Base-by-base conservation (phyloP, 2,888 invertebrate genomes). In the Phyto melanocephala region DNA sequence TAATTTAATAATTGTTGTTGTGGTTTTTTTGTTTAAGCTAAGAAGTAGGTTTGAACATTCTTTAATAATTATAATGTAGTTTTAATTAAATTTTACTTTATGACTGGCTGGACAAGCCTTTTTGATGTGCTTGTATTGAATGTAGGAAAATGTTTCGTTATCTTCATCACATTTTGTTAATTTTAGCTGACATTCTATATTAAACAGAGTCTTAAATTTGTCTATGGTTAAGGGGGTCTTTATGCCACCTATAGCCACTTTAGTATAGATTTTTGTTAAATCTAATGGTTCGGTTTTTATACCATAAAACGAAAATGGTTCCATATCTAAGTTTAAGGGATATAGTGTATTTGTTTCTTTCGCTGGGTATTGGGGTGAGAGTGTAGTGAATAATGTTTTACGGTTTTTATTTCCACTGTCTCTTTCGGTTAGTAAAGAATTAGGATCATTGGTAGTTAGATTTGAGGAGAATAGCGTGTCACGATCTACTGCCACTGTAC, bases 31-130 rank as follows among this genome's bases (percentile, higher is more conserved):
- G n/a, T 33, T 22, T 17, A 7, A 15, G 15, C 11, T 22, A 11
- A 24, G 65, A 42, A 58, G 42, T 71, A 65, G 58, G 71, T 71
- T 75, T 47, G 20, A 72, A 78, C 63, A 42, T 78, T 15, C 5
- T 40, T 42, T 33, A 50, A 13, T 10, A 33, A 28, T 0, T 42
- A 33, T 60, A 4, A 11, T 15, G 20, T 40, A 60, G 7, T 17
- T 37, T 84, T 71, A 83, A 33, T 62, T 50, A 78, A 70, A 83
- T 45, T 71, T 83, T 28, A 76, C 76, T 72, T 87, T 87, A 35
- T 86, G 84, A 60, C 87, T 87, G 13, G 86, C 86, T 40, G 87
- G 87, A 75, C 87, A 87, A 2, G 87, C 86, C 58, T 85, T 86
- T 24, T 76, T 85, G 20, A 81, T 52, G 58, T 85, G 79, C n/a